These are phyloP conservation scores for Mus caroli DNA, from an alignment of 2,797 vertebrate species.

Conservation along the genomic window DNA sequence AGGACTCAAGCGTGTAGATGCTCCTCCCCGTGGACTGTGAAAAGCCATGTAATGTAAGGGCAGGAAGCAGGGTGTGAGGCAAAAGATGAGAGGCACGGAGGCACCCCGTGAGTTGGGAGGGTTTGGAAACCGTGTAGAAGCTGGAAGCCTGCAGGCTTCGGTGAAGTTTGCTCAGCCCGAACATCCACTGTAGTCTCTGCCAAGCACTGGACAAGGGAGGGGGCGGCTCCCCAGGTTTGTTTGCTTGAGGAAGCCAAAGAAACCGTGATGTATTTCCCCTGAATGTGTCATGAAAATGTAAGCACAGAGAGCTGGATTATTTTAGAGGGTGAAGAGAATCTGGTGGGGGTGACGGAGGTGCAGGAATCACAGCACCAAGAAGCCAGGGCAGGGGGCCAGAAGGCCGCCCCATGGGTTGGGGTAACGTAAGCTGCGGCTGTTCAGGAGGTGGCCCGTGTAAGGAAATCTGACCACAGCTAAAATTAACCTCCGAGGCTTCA, in stretches of 20 bases:
- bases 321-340: conserved; percentile 36
- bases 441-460: conserved; percentile 82
- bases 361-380: neutral
- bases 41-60: neutral
- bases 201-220: neutral
- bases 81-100: neutral
- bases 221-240: neutral
- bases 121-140: neutral
- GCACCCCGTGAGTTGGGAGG: neutral
- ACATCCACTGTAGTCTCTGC: neutral
- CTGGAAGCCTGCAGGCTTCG: neutral
- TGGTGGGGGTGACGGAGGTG: neutral
- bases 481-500: conserved; percentile 88
- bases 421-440: conserved; percentile 81
- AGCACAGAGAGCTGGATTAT: conserved; percentile 55
- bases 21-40: neutral
- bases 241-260: conserved; percentile 61
- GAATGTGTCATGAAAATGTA: conserved; percentile 62
- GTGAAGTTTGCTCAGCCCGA: neutral
- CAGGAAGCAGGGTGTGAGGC: neutral
- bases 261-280: conserved; percentile 47
- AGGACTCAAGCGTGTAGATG: neutral
- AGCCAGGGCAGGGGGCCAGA: conserved; percentile 67
- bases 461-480: conserved; percentile 90
- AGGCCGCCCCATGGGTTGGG: conserved; percentile 78